Evolutionary conservation across 2,113 vertebrate genomes (phyloP).

Genomic region (Speoplatyrhinus poulsoni): DNA sequence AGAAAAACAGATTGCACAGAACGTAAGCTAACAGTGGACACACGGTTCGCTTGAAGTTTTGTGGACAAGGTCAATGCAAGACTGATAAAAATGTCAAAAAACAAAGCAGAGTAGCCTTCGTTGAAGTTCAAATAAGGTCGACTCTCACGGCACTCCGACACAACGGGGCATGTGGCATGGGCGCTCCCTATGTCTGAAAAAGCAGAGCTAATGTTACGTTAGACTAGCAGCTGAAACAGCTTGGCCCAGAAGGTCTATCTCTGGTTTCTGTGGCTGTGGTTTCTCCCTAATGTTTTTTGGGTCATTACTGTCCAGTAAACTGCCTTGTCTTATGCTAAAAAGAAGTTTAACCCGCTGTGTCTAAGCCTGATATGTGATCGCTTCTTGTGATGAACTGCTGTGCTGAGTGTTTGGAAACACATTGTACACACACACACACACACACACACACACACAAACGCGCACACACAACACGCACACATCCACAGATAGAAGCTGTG

Average conservation of each 20-base stretch:
- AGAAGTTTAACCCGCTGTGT: not conserved
- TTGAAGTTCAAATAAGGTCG: too few relatives aligned
- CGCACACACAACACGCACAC: constrained; percentile 7
- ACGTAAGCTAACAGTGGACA: too few relatives aligned
- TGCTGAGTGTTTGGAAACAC: constrained; percentile 20
- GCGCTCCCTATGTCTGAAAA: constrained; percentile 27
- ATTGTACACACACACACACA: constrained; percentile 1
- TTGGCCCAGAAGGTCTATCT: constrained; percentile 39
- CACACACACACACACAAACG: not conserved
- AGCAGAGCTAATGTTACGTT: constrained; percentile 34
- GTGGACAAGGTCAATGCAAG: too few relatives aligned
- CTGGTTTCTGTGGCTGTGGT: constrained; percentile 24
- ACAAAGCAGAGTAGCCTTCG: too few relatives aligned
- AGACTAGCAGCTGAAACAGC: constrained; percentile 54
- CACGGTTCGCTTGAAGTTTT: too few relatives aligned
- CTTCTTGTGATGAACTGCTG: constrained; percentile 31
- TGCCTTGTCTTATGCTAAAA: not conserved
- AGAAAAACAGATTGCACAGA: too few relatives aligned
- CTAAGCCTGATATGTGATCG: constrained; percentile 22
- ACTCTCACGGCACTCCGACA: not conserved
- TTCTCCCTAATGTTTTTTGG: constrained; percentile 32
- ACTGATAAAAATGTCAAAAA: too few relatives aligned
- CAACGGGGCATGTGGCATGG: constrained; percentile 19
- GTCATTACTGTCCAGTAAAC: constrained; percentile 48
- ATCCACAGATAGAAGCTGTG: not conserved